Percentiles rank a stretch among this genome's conserved stretches.
These are phyloP conservation scores for Misgurnus mizolepis DNA, from an alignment of 2,113 vertebrate species.

Conservation along the genomic window DNA sequence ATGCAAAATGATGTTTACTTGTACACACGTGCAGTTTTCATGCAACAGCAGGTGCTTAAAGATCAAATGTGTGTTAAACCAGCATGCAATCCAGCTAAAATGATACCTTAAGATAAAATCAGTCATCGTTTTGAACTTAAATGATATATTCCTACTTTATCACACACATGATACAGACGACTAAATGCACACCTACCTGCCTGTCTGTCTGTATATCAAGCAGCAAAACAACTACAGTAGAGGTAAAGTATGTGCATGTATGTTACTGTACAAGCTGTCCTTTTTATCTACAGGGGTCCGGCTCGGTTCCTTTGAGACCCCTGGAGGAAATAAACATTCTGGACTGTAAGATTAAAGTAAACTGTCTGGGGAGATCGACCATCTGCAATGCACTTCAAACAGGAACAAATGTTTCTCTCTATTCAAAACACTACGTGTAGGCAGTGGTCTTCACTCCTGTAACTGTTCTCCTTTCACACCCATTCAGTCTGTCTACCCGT, in stretches of 20 bases:
- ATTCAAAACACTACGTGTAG: not conserved
- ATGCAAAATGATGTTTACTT: not conserved
- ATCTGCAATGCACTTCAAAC: not conserved
- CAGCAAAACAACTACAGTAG: no score
- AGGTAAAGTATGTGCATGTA: not conserved
- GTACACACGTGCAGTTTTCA: not conserved
- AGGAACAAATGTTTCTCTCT: not conserved
- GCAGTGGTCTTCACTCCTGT: not conserved
- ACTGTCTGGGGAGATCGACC: not conserved
- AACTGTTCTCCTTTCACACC: not conserved
- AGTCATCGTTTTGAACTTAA: no score
- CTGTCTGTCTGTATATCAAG: not conserved
- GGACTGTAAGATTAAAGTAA: conserved; percentile 37
- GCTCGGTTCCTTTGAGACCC: not conserved
- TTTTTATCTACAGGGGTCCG: not conserved
- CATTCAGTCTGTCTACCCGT: not conserved
- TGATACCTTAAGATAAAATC: no score
- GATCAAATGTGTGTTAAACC: no score
- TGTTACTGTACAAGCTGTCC: not conserved
- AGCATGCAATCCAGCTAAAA: no score
- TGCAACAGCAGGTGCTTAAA: no score
- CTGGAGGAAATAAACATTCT: conserved; percentile 35
- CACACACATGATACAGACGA: no score
- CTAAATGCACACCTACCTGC: no score
- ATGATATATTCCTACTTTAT: no score